A percentile compares a stretch with the other conserved stretches of the same genome.
Conservation (phyloP, 1,140 invertebrate species). For the Macrosteles quadrilineatus region DNA sequence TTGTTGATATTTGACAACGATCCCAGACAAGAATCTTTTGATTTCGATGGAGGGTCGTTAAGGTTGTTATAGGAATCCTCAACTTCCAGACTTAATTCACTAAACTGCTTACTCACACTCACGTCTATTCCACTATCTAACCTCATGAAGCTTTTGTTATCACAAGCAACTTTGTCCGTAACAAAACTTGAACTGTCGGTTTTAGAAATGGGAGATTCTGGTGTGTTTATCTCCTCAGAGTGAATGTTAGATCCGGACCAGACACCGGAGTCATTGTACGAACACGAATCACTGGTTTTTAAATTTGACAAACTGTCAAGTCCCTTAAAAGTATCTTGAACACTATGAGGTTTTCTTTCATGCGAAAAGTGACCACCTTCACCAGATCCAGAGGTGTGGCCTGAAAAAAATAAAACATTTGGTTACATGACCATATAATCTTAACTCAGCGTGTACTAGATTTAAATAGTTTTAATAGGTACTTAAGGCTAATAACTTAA, state of each 20-base stretch:
- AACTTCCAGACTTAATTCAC: slow-evolving; percentile 53
- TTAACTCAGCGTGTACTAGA: no score
- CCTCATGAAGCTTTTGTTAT: slow-evolving; percentile 47
- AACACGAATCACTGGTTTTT: slow-evolving; percentile 18
- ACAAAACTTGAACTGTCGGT: slow-evolving; percentile 24
- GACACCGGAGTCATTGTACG: slow-evolving; percentile 55
- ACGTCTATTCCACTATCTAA: slow-evolving; percentile 57
- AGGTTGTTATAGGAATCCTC: slow-evolving; percentile 25
- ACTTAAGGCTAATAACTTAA: no score
- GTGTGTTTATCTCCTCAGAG: slow-evolving; percentile 39
- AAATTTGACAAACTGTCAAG: neutral
- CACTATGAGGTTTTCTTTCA: no score
- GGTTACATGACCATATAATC: no score
- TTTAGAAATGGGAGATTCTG: slow-evolving; percentile 38
- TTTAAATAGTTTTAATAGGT: no score
- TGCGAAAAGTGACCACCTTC: no score
- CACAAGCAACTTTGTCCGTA: slow-evolving; percentile 19
- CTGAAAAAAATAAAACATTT: no score
- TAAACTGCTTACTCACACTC: slow-evolving; percentile 57
- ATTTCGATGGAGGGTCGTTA: slow-evolving; percentile 25
- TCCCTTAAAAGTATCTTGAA: no score
- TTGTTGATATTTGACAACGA: slow-evolving; percentile 19
- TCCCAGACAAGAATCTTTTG: neutral
- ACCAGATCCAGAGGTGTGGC: no score
- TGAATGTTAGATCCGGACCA: slow-evolving; percentile 55